Evolutionary conservation across 2,888 invertebrate species (phyloP), one percentile per base, ranked within the genome.

Genomic region (Dolichomitus sp.): DNA sequence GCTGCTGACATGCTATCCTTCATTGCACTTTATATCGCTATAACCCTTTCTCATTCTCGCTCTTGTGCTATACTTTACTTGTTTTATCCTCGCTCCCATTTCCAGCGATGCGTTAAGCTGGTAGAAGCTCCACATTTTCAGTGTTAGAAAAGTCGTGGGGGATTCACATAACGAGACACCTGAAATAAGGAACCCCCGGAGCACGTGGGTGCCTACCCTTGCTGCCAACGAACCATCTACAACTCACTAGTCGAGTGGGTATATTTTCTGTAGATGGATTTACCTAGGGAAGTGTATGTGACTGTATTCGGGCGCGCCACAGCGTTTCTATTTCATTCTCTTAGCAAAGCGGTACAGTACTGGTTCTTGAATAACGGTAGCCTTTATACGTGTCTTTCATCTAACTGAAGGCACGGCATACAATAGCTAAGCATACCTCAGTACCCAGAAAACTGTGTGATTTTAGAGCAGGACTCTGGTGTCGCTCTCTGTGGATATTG

Each of bases 131-230:
- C 75, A 57, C 57, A n/a, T n/a, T 63, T 37, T 77, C 48, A 75
- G 73, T 69, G 40, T 19, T 14, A 40, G 57, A 42, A 42, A 63
- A 12, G 59, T 68, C 73, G 80, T 70, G 76, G 82, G 80, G 85
- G 76, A 50, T 68, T 80, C 75, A 52, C 75, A 77, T 83, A 86
- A 87, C 86, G 86, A 87, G 87, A 83, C 80, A 87, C 85, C 85
- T 85, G 83, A 86, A 86, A 86, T 87, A 87, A 87, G 84, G 84
- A 87, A 84, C 83, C 77, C 68, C 70, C 73, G 37, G 66, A 80
- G 68, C 65, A 76, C 59, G 75, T 52, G 79, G 81, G 76, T 30
- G 66, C 65, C 69, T 81, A 63, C 54, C 54, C 52, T 70, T 75
- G 23, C 74, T 30, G 19, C 42, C 50, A 63, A 57, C 37, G 68